Evolutionary conservation across 2,888 invertebrate genomes (phyloP).

Genomic region (Brachyopa scutellaris): DNA sequence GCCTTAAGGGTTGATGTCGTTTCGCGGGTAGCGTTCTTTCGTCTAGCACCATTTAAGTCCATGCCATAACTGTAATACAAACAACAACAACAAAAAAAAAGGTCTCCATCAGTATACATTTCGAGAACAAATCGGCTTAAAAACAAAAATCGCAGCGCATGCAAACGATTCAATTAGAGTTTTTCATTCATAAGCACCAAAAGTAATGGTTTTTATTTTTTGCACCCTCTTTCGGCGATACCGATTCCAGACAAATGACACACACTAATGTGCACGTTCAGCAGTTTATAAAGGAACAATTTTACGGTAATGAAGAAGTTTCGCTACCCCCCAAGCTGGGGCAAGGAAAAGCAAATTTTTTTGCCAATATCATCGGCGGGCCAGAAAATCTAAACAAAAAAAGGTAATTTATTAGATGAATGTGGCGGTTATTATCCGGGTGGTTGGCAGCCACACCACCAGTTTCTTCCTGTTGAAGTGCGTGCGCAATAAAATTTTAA

Average conservation of each 20-base stretch:
- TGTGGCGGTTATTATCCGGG: neutral
- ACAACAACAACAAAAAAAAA: conserved; percentile 38
- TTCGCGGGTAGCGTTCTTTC: conserved; percentile 99
- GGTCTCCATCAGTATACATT: conserved; percentile 32
- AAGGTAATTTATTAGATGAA: neutral
- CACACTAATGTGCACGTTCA: conserved; percentile 22
- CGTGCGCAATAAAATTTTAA: conserved; percentile 8
- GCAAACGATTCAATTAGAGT: conserved; percentile 68
- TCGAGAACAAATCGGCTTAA: conserved; percentile 64
- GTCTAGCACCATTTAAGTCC: conserved; percentile 96
- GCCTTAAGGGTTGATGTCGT: conserved; percentile 99
- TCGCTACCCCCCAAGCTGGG: neutral
- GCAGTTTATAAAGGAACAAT: conserved; percentile 24
- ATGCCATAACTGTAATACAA: conserved; percentile 90
- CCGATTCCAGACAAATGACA: neutral
- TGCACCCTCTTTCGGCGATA: too few relatives aligned
- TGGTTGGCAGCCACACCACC: neutral
- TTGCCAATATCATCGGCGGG: neutral
- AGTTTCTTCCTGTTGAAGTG: conserved; percentile 3
- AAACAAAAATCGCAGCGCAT: conserved; percentile 70
- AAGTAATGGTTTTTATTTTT: conserved; percentile 31
- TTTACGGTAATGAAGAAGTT: conserved; percentile 14
- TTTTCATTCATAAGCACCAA: conserved; percentile 43
- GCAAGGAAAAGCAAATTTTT: neutral
- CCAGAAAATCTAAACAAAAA: neutral